Base-by-base conservation (phyloP, 2,113 vertebrate genomes). In the Oncorhynchus keta region DNA sequence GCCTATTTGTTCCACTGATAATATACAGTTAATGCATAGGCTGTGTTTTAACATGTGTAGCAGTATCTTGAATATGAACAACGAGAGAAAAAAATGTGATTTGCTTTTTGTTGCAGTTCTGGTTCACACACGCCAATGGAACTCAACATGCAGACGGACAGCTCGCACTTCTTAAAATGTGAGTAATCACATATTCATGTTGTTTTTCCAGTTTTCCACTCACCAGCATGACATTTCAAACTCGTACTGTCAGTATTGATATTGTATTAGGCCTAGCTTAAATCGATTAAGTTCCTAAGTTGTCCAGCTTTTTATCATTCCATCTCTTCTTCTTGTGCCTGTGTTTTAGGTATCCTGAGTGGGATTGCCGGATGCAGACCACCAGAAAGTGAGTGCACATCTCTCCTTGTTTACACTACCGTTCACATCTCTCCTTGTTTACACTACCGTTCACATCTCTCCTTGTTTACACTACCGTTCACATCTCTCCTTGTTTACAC, bases 91-190 rank as follows among this genome's bases (percentile, higher is more conserved):
- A 18, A 18, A 1, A 30, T 16, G 14, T 79, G 11, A 45, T 78
- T 22, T 49, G 20, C 62, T n/a, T 30, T 49, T 68, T 71, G 35
- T 22, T 45, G 9, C 74, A 87, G 84, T 69, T 73, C 20, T 92
- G 91, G 91, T 39, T 49, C 1, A 24, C 80, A 30, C 91, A 93
- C 68, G 65, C 88, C 45, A 88, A 85, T 9, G 59, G 79, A n/a
- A 20, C 79, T 24, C 77, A 74, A 9, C 91, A 93, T 85, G 87
- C 91, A 3, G 80, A 91, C 3, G 84, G 85, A 79, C 91, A 91
- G 79, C 89, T 92, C 61, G 20, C 1, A 26, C 86, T 93, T 70
- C 85, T 93, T 67, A 86, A 92, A 77, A 77, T 32, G 92, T 93
- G 57, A 85, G 90, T 85, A 2, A 73, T 68, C 8, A 55, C 22